phyloP scores from a whole-genome alignment of 2,797 vertebrate species.

The Champsocephalus esox region DNA sequence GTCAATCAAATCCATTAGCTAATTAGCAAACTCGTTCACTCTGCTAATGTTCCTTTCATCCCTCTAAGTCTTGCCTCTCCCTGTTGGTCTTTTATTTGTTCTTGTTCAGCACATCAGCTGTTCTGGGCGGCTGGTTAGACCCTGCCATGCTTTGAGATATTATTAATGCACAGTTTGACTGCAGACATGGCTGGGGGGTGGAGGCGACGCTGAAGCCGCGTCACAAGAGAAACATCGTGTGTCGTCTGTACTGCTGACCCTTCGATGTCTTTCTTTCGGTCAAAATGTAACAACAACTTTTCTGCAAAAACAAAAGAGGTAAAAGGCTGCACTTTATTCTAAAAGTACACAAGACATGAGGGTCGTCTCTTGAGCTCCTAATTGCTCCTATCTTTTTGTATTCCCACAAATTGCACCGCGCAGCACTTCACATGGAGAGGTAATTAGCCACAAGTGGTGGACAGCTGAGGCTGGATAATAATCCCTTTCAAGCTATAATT shows the following conservation, averaged over 20 bases:
- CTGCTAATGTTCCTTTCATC: slow-evolving; percentile 34
- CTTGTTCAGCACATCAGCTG: slow-evolving; percentile 65
- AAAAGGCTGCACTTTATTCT: slow-evolving; percentile 22
- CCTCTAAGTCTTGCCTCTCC: slow-evolving; percentile 11
- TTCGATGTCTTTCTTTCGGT: neutral
- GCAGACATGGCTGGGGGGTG: slow-evolving; percentile 45
- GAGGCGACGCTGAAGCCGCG: slow-evolving; percentile 18
- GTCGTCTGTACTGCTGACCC: slow-evolving; percentile 12
- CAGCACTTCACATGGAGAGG: neutral
- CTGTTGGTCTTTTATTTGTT: slow-evolving; percentile 24
- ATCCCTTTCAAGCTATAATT: slow-evolving; percentile 24
- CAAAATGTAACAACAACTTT: slow-evolving; percentile 9
- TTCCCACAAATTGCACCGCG: slow-evolving; percentile 15
- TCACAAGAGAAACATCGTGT: slow-evolving; percentile 39
- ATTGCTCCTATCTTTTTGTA: slow-evolving; percentile 10
- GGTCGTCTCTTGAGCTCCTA: slow-evolving; percentile 25
- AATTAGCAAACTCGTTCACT: slow-evolving; percentile 59
- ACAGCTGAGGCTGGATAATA: slow-evolving; percentile 20
- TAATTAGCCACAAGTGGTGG: slow-evolving; percentile 28
- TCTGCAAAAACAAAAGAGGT: neutral
- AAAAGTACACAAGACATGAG: slow-evolving; percentile 23
- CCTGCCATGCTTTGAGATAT: slow-evolving; percentile 73
- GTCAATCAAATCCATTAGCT: slow-evolving; percentile 68
- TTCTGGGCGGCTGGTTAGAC: slow-evolving; percentile 66
- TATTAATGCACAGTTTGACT: slow-evolving; percentile 73